phyloP scores from a whole-genome alignment of 1,140 invertebrate species.

The Saxidomus purpurata region DNA sequence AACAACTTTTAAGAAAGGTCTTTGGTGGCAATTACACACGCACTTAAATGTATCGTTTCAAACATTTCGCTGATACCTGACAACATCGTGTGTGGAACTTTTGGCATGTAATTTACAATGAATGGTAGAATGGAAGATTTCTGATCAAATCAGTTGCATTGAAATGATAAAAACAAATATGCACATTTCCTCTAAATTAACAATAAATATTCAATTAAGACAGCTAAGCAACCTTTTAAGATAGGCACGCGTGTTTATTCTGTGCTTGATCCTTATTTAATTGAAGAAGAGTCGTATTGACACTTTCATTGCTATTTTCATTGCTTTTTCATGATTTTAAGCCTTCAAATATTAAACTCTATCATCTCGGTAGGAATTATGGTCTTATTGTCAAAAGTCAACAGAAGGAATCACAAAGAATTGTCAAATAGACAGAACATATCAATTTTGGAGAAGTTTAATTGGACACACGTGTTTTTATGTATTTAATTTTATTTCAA shows the following conservation, averaged over 20 bases:
- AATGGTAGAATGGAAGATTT: background rate
- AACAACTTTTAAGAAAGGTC: too few species aligned
- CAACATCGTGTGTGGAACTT: constrained; percentile 26
- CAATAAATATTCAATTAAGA: constrained; percentile 48
- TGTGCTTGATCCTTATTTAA: constrained; percentile 24
- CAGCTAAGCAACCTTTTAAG: constrained; percentile 23
- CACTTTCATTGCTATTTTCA: constrained; percentile 54
- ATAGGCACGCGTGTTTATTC: constrained; percentile 45
- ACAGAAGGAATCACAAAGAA: constrained; percentile 5
- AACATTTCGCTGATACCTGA: background rate
- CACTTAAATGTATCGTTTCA: background rate
- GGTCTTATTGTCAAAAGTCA: constrained; percentile 50
- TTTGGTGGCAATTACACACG: too few species aligned
- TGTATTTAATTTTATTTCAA: constrained; percentile 62
- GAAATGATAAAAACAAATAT: constrained; percentile 3
- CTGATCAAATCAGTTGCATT: constrained; percentile 15
- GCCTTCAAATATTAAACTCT: background rate
- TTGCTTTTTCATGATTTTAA: constrained; percentile 38
- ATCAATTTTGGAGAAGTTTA: constrained; percentile 54
- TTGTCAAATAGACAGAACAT: constrained; percentile 44
- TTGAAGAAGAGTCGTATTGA: constrained; percentile 32
- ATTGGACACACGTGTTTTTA: constrained; percentile 61
- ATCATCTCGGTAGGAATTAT: constrained; percentile 23
- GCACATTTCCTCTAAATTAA: constrained; percentile 22
- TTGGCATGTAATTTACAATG: background rate